phyloP scores from a whole-genome alignment of 2,888 invertebrate genomes.

The Thymelicus sylvestris region DNA sequence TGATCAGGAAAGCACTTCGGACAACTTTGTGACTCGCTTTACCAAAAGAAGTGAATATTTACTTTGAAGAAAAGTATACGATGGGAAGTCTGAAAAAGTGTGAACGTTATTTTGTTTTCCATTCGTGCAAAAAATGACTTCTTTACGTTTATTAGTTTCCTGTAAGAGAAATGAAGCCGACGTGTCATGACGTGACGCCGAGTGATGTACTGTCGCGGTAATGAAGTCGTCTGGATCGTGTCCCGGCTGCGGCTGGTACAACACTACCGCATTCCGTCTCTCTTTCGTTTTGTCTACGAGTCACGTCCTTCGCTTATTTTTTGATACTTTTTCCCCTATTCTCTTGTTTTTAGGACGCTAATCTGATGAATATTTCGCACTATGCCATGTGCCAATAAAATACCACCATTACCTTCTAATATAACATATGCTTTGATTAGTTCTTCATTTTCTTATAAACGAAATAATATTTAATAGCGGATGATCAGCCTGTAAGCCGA shows the following conservation, averaged over 20 bases:
- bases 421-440: too few species aligned
- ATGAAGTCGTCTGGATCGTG: conserved; percentile 8
- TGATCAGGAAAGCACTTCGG: background rate
- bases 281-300: conserved; percentile 13
- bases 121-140: background rate
- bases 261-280: conserved; percentile 1
- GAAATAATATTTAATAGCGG: too few species aligned
- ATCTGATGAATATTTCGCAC: conserved; percentile 53
- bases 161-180: conserved; percentile 2
- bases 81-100: background rate
- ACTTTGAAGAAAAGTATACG: background rate
- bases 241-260: background rate
- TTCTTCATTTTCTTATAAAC: too few species aligned
- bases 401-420: too few species aligned
- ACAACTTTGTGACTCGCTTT: background rate
- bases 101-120: background rate
- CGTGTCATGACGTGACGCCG: conserved; percentile 9
- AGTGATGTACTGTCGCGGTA: conserved; percentile 8
- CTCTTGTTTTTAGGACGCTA: conserved; percentile 52
- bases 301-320: conserved; percentile 24
- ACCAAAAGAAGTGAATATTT: background rate
- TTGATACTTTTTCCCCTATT: conserved; percentile 20
- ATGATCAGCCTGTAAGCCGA: too few species aligned
- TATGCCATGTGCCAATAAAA: conserved; percentile 34
- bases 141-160: background rate